Base-by-base conservation (phyloP, 2,888 invertebrate genomes). In the Venustoraphidia nigricollis region DNA sequence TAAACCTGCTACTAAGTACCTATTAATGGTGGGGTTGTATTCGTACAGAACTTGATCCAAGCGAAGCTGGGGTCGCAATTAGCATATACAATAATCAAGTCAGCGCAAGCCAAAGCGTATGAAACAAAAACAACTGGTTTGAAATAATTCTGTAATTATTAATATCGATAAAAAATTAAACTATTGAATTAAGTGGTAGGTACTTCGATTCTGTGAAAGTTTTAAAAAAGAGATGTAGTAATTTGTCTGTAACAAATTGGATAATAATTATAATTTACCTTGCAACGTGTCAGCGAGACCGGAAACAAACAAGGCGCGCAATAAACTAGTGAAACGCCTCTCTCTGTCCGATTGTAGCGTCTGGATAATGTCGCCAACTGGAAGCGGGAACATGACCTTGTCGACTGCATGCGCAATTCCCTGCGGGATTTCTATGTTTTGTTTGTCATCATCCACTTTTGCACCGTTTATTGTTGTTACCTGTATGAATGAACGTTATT, bases 381-480 rank as follows among this genome's bases (percentile, higher is more conserved):
- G 90, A 52, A 90, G 70, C 1, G 90, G 90, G 71, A 90, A 90
- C 88, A 90, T 87, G 4, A 89, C 89, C 27, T 87, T 70, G 65
- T 90, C 90, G 1, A 90, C 76, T 0, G 85, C 81, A 60, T 90
- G 89, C 0, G 88, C 88, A 55, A 88, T 76, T 40, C 89, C 89
- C 69, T 90, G 89, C 1, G 89, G 88, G 54, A 89, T 84, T 56
- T 79, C 77, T 46, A 90, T 83, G 63, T 90, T 85, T 61, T 82
- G 81, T 62, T 84, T 86, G 51, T 86, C 87, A n/a, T 82, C 77
- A 36, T 83, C 67, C 13, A 90, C 77, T 65, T 83, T 77, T 27
- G 88, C 89, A 14, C 90, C 90, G 59, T 90, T 90, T 59, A 90
- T 83, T 40, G 89, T 88, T 36, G 87, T 86, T 49, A 89, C 77